A percentile compares a stretch with the other conserved stretches of the same genome.
Evolutionary conservation across 1,140 invertebrate species (phyloP).

Genomic region (Adoxophyes honmai): DNA sequence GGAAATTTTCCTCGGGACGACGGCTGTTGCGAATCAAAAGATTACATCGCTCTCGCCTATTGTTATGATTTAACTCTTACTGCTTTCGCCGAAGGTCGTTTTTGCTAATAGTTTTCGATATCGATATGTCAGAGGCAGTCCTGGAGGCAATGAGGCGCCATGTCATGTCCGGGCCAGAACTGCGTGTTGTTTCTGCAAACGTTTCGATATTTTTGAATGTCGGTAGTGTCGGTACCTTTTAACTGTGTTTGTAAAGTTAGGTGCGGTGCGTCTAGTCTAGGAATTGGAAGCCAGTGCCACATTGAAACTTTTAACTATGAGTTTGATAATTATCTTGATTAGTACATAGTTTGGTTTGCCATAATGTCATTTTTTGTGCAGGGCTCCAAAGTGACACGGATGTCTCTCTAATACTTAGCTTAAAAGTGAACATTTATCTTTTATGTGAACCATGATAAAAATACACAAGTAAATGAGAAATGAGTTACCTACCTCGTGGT

Average conservation of each 20-base stretch:
- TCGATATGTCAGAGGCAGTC: slow-evolving; percentile 29
- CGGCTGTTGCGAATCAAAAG: slow-evolving; percentile 39
- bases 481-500: no score
- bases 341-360: no score
- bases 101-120: slow-evolving; percentile 21
- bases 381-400: no score
- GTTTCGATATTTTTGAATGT: slow-evolving; percentile 27
- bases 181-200: slow-evolving; percentile 32
- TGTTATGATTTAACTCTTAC: slow-evolving; percentile 39
- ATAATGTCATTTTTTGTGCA: no score
- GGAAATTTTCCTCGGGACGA: slow-evolving; percentile 55
- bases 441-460: no score
- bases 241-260: neutral
- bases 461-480: no score
- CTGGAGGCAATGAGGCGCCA: slow-evolving; percentile 29
- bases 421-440: no score
- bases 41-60: slow-evolving; percentile 36
- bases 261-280: no score
- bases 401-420: no score
- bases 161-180: slow-evolving; percentile 33
- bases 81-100: slow-evolving; percentile 23
- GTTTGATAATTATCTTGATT: no score
- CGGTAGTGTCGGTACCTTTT: neutral
- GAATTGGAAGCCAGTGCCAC: neutral
- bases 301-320: neutral